Evolutionary conservation across 2,888 invertebrate species (phyloP).

Genomic region (Ochropacha duplaris): DNA sequence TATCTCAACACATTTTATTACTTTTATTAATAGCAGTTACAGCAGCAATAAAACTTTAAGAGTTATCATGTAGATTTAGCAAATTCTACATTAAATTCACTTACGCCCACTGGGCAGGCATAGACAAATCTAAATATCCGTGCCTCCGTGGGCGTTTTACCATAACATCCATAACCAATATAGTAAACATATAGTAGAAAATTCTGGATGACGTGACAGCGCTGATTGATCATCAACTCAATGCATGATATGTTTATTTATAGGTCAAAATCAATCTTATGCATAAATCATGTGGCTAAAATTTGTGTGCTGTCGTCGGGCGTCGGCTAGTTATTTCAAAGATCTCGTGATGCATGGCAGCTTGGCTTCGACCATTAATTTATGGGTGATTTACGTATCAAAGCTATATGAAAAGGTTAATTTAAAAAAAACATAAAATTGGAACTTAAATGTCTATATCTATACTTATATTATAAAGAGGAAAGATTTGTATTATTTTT

Average conservation of each 20-base stretch:
- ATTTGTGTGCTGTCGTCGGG: background rate
- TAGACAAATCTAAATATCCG: background rate
- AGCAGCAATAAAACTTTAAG: background rate
- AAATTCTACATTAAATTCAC: background rate
- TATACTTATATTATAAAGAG: no score
- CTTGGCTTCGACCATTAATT: background rate
- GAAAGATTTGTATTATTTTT: no score
- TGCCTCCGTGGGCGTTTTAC: background rate
- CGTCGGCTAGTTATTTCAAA: background rate
- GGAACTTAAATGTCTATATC: no score
- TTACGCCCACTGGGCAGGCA: background rate
- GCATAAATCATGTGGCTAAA: background rate
- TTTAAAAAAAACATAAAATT: no score
- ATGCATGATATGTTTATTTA: background rate
- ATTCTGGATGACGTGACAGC: slow-evolving; percentile 18
- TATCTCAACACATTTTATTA: background rate
- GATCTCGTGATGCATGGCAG: background rate
- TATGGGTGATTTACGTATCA: background rate
- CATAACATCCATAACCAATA: slow-evolving; percentile 5
- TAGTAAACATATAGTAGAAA: slow-evolving; percentile 13
- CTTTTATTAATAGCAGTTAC: background rate
- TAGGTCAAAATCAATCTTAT: background rate
- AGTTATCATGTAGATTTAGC: background rate
- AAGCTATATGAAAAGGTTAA: background rate
- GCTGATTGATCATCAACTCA: slow-evolving; percentile 10